Evolutionary conservation across 2,797 vertebrate species (phyloP).

Genomic region (Heliangelus exortis): DNA sequence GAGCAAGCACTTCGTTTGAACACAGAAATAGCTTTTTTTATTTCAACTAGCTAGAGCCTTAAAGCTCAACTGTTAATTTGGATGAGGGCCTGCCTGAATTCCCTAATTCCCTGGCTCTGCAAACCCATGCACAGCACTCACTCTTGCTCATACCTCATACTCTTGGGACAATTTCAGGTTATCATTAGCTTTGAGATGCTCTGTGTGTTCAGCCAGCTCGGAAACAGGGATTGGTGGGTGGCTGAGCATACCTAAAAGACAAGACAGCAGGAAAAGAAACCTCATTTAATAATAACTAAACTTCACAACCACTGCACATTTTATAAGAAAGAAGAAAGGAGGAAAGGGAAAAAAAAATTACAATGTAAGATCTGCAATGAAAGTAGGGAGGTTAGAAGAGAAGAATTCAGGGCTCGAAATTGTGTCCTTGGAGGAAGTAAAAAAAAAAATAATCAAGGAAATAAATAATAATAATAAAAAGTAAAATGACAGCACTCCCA

Average conservation of each 20-base stretch:
- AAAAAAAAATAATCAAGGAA: slow-evolving; percentile 25
- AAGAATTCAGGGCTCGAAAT: slow-evolving; percentile 85
- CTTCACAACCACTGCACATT: not conserved
- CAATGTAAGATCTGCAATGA: slow-evolving; percentile 74
- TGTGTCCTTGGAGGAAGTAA: slow-evolving; percentile 64
- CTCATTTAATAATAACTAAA: slow-evolving; percentile 25
- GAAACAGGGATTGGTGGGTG: slow-evolving; percentile 94
- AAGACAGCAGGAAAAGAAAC: slow-evolving; percentile 55
- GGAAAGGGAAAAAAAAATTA: slow-evolving; percentile 57
- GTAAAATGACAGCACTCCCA: slow-evolving; percentile 53
- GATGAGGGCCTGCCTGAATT: not conserved
- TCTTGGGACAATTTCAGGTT: slow-evolving; percentile 99
- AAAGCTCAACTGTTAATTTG: not conserved
- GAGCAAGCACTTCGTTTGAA: not conserved
- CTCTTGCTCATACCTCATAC: slow-evolving; percentile 88
- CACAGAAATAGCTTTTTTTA: not conserved
- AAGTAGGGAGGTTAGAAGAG: slow-evolving; percentile 77
- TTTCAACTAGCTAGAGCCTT: not conserved
- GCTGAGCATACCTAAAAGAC: slow-evolving; percentile 92
- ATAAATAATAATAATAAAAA: not conserved
- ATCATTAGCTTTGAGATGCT: slow-evolving; percentile 97
- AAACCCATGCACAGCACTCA: not conserved
- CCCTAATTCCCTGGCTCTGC: not conserved
- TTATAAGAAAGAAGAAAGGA: slow-evolving; percentile 54
- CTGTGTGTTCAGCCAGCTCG: slow-evolving; percentile 96